phyloP scores from a whole-genome alignment of 2,797 vertebrate genomes.

The Poecilia wingei region DNA sequence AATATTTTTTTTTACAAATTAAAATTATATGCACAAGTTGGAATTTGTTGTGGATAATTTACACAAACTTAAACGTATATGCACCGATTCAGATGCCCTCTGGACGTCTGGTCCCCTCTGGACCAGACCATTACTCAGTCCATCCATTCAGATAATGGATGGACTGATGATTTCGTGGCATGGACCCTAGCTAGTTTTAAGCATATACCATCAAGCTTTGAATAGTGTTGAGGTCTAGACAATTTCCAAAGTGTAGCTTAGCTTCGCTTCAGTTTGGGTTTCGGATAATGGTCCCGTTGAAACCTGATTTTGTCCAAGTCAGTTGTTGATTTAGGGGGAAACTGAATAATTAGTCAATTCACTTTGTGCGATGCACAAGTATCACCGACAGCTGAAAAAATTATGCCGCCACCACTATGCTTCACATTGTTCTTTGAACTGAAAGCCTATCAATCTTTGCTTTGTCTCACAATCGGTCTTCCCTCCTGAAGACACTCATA shows the following conservation, averaged over 20 bases:
- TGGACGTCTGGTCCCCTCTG: background rate
- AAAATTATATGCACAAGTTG: background rate
- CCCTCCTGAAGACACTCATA: background rate
- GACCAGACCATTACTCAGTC: too few species aligned
- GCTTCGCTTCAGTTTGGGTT: background rate
- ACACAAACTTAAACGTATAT: background rate
- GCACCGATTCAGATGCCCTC: background rate
- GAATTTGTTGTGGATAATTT: background rate
- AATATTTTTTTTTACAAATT: background rate
- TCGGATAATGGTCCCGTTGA: background rate
- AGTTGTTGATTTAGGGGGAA: background rate
- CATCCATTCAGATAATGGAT: background rate
- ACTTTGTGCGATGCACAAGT: background rate
- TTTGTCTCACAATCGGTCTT: background rate
- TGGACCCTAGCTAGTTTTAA: too few species aligned
- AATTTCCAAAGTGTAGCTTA: background rate
- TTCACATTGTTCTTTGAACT: background rate
- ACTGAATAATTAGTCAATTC: background rate
- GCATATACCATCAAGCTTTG: too few species aligned
- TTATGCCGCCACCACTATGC: background rate
- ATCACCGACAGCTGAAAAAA: background rate
- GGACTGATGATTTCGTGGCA: too few species aligned
- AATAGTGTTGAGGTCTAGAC: background rate
- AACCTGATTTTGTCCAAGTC: background rate
- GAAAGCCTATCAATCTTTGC: background rate